Conservation (phyloP, 2,113 vertebrate species). For the Amia ocellicauda region DNA sequence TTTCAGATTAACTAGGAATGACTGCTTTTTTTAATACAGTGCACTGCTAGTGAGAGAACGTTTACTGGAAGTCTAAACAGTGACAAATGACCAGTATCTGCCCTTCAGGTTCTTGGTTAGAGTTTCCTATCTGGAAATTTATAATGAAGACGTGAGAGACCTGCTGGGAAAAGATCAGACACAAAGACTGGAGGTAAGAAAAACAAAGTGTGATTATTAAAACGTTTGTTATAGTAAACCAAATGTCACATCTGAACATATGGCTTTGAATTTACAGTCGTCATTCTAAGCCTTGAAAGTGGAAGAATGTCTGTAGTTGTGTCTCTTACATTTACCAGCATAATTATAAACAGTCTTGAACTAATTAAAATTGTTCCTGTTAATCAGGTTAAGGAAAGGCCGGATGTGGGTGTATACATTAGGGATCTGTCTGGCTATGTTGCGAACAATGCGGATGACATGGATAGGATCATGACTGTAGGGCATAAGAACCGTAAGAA, state of each 20-base stretch:
- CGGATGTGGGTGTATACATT: constrained; percentile 96
- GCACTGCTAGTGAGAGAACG: no score
- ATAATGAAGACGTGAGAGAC: constrained; percentile 96
- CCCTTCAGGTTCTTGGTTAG: constrained; percentile 87
- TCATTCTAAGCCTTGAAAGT: no score
- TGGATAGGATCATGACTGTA: constrained; percentile 97
- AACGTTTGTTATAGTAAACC: not conserved
- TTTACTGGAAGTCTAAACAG: no score
- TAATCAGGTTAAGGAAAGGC: constrained; percentile 92
- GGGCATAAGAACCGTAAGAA: constrained; percentile 97
- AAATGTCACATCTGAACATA: no score
- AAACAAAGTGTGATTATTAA: no score
- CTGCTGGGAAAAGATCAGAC: constrained; percentile 93
- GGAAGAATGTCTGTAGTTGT: no score
- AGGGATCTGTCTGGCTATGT: constrained; percentile 97
- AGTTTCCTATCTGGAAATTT: constrained; percentile 97
- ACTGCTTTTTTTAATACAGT: no score
- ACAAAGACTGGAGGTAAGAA: constrained; percentile 91
- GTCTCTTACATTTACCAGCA: no score
- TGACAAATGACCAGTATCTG: not conserved
- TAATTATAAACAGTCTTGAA: no score
- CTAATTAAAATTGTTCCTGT: no score
- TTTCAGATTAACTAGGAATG: no score
- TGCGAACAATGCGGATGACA: constrained; percentile 97
- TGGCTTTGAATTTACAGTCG: no score